A percentile compares a stretch with the other conserved stretches of the same genome.
Conservation (phyloP, 1,140 invertebrate genomes). For the Ditylenchus dipsaci region DNA sequence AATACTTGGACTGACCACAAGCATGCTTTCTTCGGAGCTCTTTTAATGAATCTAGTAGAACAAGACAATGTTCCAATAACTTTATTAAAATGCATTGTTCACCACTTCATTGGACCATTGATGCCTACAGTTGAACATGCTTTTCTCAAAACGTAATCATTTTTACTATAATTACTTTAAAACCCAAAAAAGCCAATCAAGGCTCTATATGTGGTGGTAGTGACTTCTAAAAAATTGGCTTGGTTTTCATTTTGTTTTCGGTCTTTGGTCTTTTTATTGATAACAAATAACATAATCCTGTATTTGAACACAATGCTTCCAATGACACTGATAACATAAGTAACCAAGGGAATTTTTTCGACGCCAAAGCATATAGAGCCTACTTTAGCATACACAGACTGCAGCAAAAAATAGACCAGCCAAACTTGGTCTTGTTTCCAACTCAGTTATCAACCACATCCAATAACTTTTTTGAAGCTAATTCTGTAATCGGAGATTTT, state of each 20-base stretch:
- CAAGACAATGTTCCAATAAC: background rate
- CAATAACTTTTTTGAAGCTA: background rate
- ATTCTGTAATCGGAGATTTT: background rate
- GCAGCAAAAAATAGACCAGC: too few species aligned
- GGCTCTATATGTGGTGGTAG: background rate
- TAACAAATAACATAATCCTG: too few species aligned
- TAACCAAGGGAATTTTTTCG: too few species aligned
- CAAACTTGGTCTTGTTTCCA: too few species aligned
- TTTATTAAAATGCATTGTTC: background rate
- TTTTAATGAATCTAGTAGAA: background rate
- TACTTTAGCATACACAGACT: background rate
- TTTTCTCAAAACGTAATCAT: background rate
- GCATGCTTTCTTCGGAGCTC: background rate
- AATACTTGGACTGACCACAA: background rate
- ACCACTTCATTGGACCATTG: background rate
- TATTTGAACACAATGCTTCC: background rate
- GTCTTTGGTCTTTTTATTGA: background rate
- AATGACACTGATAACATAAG: background rate
- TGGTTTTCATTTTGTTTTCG: background rate
- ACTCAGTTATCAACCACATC: too few species aligned
- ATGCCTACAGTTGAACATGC: background rate
- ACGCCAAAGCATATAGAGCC: too few species aligned
- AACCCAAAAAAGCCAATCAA: too few species aligned
- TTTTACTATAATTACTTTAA: too few species aligned
- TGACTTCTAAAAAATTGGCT: background rate